Evolutionary conservation across 2,888 invertebrate species (phyloP).

Genomic region (Ochropleura plecta): DNA sequence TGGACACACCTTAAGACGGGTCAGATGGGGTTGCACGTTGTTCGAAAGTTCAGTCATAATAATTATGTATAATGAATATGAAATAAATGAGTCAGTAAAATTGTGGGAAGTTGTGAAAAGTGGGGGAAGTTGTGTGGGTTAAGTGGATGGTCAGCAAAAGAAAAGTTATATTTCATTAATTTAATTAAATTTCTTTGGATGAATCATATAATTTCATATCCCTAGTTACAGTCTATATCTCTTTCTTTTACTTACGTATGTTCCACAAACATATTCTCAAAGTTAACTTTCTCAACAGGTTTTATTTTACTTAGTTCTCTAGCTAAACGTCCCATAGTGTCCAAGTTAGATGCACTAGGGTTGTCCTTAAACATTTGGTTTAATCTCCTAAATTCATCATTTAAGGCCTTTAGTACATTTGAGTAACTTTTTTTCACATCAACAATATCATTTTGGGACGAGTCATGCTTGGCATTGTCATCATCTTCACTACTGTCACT

Average conservation of each 20-base stretch:
- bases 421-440: constrained; percentile 34
- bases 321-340: constrained; percentile 68
- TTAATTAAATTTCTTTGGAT: constrained; percentile 8
- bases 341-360: constrained; percentile 67
- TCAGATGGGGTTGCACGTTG: too few species aligned
- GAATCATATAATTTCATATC: neutral
- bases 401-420: constrained; percentile 61
- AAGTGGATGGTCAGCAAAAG: neutral
- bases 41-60: too few species aligned
- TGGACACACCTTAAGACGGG: too few species aligned
- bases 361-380: constrained; percentile 70
- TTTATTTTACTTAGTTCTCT: constrained; percentile 70
- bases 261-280: constrained; percentile 39
- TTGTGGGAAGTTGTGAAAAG: too few species aligned
- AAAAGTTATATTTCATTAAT: neutral
- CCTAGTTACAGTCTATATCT: constrained; percentile 9
- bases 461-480: neutral
- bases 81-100: too few species aligned
- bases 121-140: neutral
- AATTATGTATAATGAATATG: too few species aligned
- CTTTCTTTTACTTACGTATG: constrained; percentile 1
- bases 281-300: constrained; percentile 54
- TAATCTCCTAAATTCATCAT: constrained; percentile 71
- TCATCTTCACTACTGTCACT: constrained; percentile 10
- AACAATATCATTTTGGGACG: neutral